Percentiles rank a stretch among this genome's conserved stretches.
These are phyloP conservation scores for Dioctria rufipes DNA, from an alignment of 2,888 invertebrate genomes.

Conservation along the genomic window DNA sequence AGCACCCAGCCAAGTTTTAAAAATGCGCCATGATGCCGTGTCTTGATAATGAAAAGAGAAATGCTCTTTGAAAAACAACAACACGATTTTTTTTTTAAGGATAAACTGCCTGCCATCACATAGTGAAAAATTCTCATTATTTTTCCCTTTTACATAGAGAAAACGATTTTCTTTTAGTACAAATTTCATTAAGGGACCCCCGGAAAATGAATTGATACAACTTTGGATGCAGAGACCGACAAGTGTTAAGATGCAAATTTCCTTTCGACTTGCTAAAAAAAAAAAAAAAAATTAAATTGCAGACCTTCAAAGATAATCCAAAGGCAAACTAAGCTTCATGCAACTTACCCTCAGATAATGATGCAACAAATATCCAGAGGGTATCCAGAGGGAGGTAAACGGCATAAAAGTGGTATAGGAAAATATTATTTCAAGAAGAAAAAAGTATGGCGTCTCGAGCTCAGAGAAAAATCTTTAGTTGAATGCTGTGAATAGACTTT, in stretches of 20 bases:
- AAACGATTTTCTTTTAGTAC: slow-evolving; percentile 18
- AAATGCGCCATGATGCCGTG: slow-evolving; percentile 7
- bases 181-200: slow-evolving; percentile 5
- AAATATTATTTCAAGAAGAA: too few species aligned
- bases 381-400: too few species aligned
- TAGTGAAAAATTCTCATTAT: slow-evolving; percentile 21
- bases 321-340: too few species aligned
- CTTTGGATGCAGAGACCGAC: neutral
- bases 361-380: neutral
- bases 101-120: neutral
- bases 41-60: slow-evolving; percentile 29
- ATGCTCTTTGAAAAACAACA: slow-evolving; percentile 4
- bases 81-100: neutral
- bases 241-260: slow-evolving; percentile 5
- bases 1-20: too few species aligned
- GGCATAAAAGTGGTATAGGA: too few species aligned
- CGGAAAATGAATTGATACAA: neutral
- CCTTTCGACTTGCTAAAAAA: neutral
- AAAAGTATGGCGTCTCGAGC: too few species aligned
- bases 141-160: neutral
- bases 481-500: too few species aligned
- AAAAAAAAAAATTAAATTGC: neutral
- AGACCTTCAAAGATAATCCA: too few species aligned
- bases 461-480: too few species aligned
- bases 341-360: neutral